Conservation (phyloP, 2,113 vertebrate genomes). For the Malurus cyaneus region DNA sequence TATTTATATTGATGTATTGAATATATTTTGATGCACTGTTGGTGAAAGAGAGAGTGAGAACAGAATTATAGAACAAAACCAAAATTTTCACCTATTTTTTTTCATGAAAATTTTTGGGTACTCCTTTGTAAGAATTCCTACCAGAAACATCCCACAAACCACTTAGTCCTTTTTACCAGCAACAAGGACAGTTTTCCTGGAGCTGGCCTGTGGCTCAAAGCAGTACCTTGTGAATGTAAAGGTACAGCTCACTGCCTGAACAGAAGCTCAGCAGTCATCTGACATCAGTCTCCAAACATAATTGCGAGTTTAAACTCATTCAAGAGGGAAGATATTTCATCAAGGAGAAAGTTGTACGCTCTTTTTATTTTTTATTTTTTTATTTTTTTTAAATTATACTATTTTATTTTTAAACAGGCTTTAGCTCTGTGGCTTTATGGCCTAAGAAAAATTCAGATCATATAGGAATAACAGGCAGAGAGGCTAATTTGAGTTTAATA, state of each 20-base stretch:
- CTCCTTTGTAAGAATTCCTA: neutral
- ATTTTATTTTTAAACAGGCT: neutral
- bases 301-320: neutral
- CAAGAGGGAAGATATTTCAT: neutral
- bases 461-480: neutral
- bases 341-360: neutral
- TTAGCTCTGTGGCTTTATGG: neutral
- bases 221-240: neutral
- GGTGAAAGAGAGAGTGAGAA: neutral
- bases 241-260: neutral
- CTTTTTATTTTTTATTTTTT: neutral
- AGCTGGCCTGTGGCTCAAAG: neutral
- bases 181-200: neutral
- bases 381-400: no score
- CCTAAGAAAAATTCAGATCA: neutral
- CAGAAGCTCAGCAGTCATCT: neutral
- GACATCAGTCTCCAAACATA: neutral
- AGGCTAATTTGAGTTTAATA: slow-evolving; percentile 10
- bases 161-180: neutral
- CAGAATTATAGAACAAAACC: neutral
- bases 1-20: neutral
- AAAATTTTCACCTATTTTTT: neutral
- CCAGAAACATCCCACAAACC: neutral
- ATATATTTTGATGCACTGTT: neutral
- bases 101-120: neutral